Evolutionary conservation across 2,113 vertebrate species (phyloP).

Genomic region (Plotosus lineatus): DNA sequence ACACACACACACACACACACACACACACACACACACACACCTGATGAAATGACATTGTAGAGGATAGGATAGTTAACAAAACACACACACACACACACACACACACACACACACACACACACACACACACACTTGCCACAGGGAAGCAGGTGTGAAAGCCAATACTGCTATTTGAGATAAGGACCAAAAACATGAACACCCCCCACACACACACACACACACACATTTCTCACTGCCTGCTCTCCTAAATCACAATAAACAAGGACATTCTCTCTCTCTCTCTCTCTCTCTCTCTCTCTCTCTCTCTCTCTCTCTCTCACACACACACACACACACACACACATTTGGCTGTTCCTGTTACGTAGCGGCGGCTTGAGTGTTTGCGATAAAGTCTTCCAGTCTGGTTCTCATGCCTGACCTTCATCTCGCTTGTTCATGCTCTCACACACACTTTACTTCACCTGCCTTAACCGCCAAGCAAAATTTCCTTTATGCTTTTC

Average conservation of each 20-base stretch:
- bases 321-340: slow-evolving; percentile 36
- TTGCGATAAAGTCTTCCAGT: slow-evolving; percentile 46
- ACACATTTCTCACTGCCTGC: not conserved
- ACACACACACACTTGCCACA: slow-evolving; percentile 13
- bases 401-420: slow-evolving; percentile 55
- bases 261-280: not conserved
- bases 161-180: slow-evolving; percentile 32
- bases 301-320: not conserved
- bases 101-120: slow-evolving; percentile 15
- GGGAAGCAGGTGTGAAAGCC: slow-evolving; percentile 50
- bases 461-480: slow-evolving; percentile 36
- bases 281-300: not conserved
- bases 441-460: slow-evolving; percentile 28
- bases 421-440: slow-evolving; percentile 27
- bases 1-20: not conserved
- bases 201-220: slow-evolving; percentile 1
- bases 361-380: slow-evolving; percentile 31
- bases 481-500: slow-evolving; percentile 24
- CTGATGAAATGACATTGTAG: not conserved
- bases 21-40: not conserved
- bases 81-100: slow-evolving; percentile 25
- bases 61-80: slow-evolving; percentile 3
- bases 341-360: slow-evolving; percentile 17
- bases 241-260: slow-evolving; percentile 29
- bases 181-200: slow-evolving; percentile 17